Evolutionary conservation across 64 coral and sea anemone genomes (phyloP).

Genomic region (Catalaphyllia jardinei): DNA sequence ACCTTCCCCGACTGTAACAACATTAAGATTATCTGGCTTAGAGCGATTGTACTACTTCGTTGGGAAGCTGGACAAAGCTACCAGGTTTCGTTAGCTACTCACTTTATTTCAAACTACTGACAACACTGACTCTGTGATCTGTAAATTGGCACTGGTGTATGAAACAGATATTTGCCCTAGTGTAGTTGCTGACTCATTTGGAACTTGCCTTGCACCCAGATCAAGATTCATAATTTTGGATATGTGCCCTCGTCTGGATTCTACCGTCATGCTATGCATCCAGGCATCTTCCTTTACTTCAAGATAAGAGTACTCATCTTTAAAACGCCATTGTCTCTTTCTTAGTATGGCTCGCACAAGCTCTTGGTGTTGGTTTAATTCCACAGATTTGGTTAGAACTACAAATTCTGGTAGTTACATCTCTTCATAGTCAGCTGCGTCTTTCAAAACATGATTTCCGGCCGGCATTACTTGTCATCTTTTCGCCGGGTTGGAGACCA

Average conservation of each 20-base stretch:
- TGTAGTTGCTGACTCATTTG: background rate
- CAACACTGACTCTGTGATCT: background rate
- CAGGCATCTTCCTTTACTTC: background rate
- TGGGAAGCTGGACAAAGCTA: background rate
- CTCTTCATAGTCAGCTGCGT: conserved; percentile 66
- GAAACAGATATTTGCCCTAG: background rate
- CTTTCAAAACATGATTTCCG: conserved; percentile 45
- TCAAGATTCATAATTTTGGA: background rate
- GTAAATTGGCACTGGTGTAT: background rate
- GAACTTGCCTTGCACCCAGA: background rate
- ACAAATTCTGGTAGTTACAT: conserved; percentile 72
- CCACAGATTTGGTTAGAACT: conserved; percentile 20
- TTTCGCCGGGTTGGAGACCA: background rate
- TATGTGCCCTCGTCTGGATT: background rate
- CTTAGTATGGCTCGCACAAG: conserved; percentile 3
- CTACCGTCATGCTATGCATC: conserved; percentile 6
- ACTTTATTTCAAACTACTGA: background rate
- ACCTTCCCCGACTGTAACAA: no score
- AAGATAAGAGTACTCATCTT: background rate
- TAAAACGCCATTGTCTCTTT: conserved; percentile 11
- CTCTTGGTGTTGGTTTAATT: conserved; percentile 7
- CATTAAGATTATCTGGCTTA: background rate
- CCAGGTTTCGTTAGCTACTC: background rate
- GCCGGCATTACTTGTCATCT: background rate
- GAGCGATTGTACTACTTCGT: background rate